Percentiles rank a stretch among this genome's conserved stretches.
Conservation (phyloP, 2,113 vertebrate genomes). For the Trichechus manatus region DNA sequence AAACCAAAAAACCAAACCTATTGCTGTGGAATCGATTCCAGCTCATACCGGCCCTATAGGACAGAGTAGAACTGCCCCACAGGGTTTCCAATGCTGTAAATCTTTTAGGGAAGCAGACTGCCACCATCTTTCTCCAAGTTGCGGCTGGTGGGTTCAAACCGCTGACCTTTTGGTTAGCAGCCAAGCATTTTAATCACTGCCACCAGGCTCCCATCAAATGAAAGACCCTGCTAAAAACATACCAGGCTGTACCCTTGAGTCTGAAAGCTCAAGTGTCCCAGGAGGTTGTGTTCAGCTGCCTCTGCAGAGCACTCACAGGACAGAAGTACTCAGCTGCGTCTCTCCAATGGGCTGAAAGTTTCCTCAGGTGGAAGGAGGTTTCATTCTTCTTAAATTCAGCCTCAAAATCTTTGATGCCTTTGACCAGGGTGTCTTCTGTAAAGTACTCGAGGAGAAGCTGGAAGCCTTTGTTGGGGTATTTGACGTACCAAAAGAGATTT, state of each 20-base stretch:
- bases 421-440: neutral
- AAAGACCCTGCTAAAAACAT: neutral
- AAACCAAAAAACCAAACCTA: no score
- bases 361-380: slow-evolving; percentile 55
- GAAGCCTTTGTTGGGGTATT: neutral
- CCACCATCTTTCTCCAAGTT: no score
- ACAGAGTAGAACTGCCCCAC: no score
- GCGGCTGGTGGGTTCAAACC: no score
- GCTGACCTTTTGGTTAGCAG: no score
- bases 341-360: neutral
- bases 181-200: no score
- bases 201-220: neutral
- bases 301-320: neutral
- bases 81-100: no score
- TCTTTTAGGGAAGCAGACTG: no score
- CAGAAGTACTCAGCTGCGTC: slow-evolving; percentile 73
- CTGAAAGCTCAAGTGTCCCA: neutral
- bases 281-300: neutral
- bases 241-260: neutral
- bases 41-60: no score
- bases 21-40: no score
- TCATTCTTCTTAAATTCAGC: slow-evolving; percentile 45
- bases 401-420: slow-evolving; percentile 45
- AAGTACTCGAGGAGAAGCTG: neutral
- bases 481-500: neutral